phyloP scores from a whole-genome alignment of 2,113 vertebrate genomes.

The Equus przewalskii region DNA sequence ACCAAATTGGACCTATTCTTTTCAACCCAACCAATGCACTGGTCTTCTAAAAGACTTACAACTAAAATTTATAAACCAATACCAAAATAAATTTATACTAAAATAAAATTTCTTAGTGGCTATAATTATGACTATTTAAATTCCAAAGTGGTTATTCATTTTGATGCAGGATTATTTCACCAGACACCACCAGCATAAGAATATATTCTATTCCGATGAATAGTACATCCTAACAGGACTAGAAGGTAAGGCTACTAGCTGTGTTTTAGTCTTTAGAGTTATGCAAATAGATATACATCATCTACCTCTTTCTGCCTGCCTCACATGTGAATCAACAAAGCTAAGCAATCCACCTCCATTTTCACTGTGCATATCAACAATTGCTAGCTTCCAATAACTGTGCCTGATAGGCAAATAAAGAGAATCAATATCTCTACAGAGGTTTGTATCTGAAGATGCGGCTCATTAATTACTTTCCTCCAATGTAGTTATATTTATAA shows the following conservation, averaged over 20 bases:
- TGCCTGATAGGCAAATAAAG: constrained; percentile 50
- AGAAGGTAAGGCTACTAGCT: constrained; percentile 25
- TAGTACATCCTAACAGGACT: neutral
- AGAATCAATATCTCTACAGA: neutral
- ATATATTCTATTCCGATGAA: constrained; percentile 32
- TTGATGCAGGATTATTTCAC: neutral
- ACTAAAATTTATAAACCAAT: constrained; percentile 48
- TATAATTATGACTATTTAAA: constrained; percentile 36
- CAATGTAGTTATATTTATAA: neutral
- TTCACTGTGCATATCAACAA: constrained; percentile 49
- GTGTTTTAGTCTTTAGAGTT: constrained; percentile 1
- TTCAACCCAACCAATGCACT: constrained; percentile 10
- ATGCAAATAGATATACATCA: neutral
- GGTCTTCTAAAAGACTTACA: neutral
- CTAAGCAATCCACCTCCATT: constrained; percentile 24
- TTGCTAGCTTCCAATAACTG: constrained; percentile 46
- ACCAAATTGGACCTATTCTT: constrained; percentile 32
- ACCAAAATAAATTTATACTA: constrained; percentile 50
- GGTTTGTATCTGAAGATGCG: constrained; percentile 23
- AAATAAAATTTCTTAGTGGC: constrained; percentile 56
- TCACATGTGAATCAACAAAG: constrained; percentile 16
- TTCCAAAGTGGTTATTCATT: constrained; percentile 39
- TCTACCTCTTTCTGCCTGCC: neutral
- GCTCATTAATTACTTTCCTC: constrained; percentile 42
- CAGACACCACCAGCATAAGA: constrained; percentile 19